phyloP scores from a whole-genome alignment of 2,888 invertebrate species.

The Emmelina monodactyla region DNA sequence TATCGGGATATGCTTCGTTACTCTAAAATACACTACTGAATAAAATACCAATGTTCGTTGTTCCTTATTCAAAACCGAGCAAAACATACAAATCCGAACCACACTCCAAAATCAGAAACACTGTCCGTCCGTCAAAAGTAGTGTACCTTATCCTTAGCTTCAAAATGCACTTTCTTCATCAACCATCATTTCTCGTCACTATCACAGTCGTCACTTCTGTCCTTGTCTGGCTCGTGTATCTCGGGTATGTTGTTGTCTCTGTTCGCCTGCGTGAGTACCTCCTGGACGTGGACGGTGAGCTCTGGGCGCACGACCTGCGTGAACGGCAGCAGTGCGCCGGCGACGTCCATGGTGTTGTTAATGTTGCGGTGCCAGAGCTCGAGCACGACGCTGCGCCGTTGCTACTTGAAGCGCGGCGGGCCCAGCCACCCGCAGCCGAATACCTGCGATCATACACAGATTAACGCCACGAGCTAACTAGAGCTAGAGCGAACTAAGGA shows the following conservation, averaged over 20 bases:
- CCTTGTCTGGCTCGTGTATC: constrained; percentile 42
- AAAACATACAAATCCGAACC: not conserved
- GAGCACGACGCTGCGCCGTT: constrained; percentile 65
- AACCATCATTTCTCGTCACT: constrained; percentile 50
- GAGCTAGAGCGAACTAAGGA: no score
- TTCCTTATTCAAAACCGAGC: not conserved
- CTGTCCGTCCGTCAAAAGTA: constrained; percentile 33
- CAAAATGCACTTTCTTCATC: constrained; percentile 60
- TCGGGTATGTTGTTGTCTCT: constrained; percentile 36
- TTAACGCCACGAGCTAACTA: no score
- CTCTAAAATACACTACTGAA: not conserved
- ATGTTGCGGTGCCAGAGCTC: constrained; percentile 64
- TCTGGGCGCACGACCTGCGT: constrained; percentile 53
- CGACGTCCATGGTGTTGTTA: constrained; percentile 63
- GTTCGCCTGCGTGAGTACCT: constrained; percentile 48
- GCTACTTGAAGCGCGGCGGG: constrained; percentile 71
- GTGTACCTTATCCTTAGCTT: constrained; percentile 46
- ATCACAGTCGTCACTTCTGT: constrained; percentile 31
- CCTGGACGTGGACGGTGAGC: constrained; percentile 52
- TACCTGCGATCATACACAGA: no score
- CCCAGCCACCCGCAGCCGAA: constrained; percentile 76
- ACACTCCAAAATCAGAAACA: constrained; percentile 1
- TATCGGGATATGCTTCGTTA: not conserved
- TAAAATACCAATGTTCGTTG: not conserved
- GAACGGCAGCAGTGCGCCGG: constrained; percentile 54